These are phyloP conservation scores for Drosophila tripunctata DNA, from an alignment of 2,888 invertebrate species.

Conservation along the genomic window DNA sequence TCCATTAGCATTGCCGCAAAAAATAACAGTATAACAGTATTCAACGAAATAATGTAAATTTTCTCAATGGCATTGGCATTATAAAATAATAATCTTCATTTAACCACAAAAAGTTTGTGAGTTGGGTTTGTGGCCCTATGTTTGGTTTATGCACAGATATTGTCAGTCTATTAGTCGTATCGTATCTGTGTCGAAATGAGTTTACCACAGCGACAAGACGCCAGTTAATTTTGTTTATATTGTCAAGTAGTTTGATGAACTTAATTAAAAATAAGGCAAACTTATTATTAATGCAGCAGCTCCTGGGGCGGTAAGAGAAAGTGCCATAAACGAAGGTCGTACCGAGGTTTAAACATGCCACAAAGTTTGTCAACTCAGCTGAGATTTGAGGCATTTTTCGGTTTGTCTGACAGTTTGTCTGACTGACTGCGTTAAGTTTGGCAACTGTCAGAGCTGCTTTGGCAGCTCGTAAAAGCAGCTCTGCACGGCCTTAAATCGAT, in stretches of 20 bases:
- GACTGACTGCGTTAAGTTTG: constrained; percentile 25
- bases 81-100: constrained; percentile 20
- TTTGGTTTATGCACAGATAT: not conserved
- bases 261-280: constrained; percentile 77
- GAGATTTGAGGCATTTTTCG: constrained; percentile 31
- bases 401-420: not conserved
- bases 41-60: not conserved
- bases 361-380: constrained; percentile 45
- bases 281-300: constrained; percentile 69
- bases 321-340: constrained; percentile 37
- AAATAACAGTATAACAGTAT: too few relatives aligned
- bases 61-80: not conserved
- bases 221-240: constrained; percentile 71
- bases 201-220: constrained; percentile 21
- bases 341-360: constrained; percentile 49
- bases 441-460: constrained; percentile 53
- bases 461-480: constrained; percentile 30
- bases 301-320: not conserved
- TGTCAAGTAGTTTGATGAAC: constrained; percentile 74
- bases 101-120: constrained; percentile 19
- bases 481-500: constrained; percentile 52
- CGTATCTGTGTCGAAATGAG: constrained; percentile 11
- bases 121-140: constrained; percentile 9
- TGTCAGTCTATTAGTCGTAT: constrained; percentile 1
- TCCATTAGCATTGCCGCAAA: not conserved